Base-by-base conservation (phyloP, 2,797 vertebrate species). In the Poecilia gillii region DNA sequence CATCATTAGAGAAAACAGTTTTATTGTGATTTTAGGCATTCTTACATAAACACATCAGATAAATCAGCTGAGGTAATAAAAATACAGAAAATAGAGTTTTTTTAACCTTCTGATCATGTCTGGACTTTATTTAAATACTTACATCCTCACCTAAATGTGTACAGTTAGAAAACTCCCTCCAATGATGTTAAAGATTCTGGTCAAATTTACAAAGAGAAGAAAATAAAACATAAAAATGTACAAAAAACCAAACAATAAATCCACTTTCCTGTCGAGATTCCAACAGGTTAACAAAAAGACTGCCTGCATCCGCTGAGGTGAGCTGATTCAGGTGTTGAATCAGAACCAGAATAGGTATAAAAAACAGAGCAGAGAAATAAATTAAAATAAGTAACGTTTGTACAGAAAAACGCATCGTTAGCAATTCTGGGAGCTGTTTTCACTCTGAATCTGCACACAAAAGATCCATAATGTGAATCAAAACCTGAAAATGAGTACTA, bases 41-140 rank as follows among this genome's bases (percentile, higher is more conserved):
- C 43, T 49, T 47, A 73, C 14, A 45, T 0, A 75, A 75, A 71
- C 0, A 28, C 1, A 0, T 76, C 23, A 82, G 76, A 73, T 71
- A 3, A 72, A 74, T 25, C 9, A 43, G 53, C 31, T 8, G 13
- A 53, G 3, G 4, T 7, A 39, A 66, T 55, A 51, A 12, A 76
- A 53, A 66, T 0, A 76, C 1, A 75, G 9, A 66, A 64, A 72
- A 71, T 1, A 16, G 1, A 36, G 11, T 64, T 75, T 64, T 75
- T 75, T 64, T 75, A 74, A 83, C 33, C 82, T 80, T 89, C 90
- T 91, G 90, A 93, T 90, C 84, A 85, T 77, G 64, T 89, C 89
- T 92, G 88, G 91, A 90, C 93, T 96, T 96, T 96, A 96, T 96
- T 96, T 94, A 71, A 95, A 95, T 95, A 93, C 77, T 90, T 93